phyloP scores from a whole-genome alignment of 2,888 invertebrate species.

The Acanthosepion esculentum region DNA sequence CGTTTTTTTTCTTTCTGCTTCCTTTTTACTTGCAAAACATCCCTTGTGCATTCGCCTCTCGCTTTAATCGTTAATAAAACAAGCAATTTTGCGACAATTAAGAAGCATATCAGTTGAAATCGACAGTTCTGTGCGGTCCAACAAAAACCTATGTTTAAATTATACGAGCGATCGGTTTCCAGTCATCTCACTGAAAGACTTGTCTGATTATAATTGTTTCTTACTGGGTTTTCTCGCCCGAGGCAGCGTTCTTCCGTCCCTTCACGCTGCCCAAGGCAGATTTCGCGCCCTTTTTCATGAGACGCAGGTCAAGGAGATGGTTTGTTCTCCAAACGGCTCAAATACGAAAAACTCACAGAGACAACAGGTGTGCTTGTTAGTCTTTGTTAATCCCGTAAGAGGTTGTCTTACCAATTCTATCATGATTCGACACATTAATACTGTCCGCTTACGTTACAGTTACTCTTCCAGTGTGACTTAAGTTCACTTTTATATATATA shows the following conservation, averaged over 20 bases:
- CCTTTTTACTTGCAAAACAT: not conserved
- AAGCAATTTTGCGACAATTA: constrained; percentile 21
- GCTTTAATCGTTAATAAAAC: constrained; percentile 23
- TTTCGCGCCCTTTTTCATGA: constrained; percentile 33
- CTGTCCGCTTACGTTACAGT: not conserved
- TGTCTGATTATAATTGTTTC: constrained; percentile 1
- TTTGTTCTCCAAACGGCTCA: not conserved
- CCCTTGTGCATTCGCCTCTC: not conserved
- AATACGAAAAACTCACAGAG: not conserved
- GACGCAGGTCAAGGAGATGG: constrained; percentile 15
- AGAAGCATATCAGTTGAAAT: constrained; percentile 23
- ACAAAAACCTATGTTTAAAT: constrained; percentile 33
- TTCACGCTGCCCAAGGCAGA: not conserved
- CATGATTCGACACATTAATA: not conserved
- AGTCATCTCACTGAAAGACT: not conserved
- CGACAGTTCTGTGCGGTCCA: constrained; percentile 33
- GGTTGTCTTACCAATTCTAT: not conserved
- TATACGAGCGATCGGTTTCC: constrained; percentile 10
- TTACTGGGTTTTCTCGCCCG: not conserved
- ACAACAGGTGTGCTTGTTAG: not conserved
- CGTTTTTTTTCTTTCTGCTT: not conserved
- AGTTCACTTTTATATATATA: not conserved
- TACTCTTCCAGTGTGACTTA: not conserved
- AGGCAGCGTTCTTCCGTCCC: not conserved
- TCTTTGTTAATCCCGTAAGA: not conserved